These are phyloP conservation scores for Crocidura indochinensis DNA, from an alignment of 2,797 vertebrate species.

Conservation along the genomic window DNA sequence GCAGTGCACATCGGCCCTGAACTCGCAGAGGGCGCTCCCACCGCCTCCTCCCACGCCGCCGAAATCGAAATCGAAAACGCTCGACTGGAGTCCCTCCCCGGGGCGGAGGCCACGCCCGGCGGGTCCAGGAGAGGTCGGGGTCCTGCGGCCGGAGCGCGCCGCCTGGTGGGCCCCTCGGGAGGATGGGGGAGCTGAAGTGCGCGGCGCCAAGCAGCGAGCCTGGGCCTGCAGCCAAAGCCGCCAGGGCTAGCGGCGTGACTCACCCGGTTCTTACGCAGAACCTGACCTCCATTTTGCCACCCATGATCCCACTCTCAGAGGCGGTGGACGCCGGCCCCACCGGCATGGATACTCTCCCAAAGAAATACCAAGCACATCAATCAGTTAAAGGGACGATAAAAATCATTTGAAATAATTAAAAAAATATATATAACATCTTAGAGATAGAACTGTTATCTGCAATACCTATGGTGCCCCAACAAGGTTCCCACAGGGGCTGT, in stretches of 20 bases:
- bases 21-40: background rate
- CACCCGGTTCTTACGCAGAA: background rate
- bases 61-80: no score
- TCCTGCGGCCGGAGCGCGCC: background rate
- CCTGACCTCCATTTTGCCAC: constrained; percentile 31
- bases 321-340: constrained; percentile 49
- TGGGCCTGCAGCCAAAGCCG: background rate
- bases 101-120: background rate
- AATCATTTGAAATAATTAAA: constrained; percentile 79
- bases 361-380: constrained; percentile 66
- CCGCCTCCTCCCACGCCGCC: background rate
- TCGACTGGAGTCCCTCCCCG: no score
- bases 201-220: accelerated
- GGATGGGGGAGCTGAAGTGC: accelerated
- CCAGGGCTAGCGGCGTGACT: background rate
- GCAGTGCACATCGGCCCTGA: background rate
- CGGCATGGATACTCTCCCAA: constrained; percentile 38
- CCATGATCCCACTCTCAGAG: background rate
- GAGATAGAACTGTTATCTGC: constrained; percentile 77
- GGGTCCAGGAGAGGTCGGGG: background rate
- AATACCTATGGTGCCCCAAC: constrained; percentile 66
- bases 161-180: background rate
- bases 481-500: constrained; percentile 71
- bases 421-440: constrained; percentile 77
- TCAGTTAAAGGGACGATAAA: constrained; percentile 75